A percentile compares a stretch with the other conserved stretches of the same genome.
Conservation (phyloP, 2,888 invertebrate genomes). For the Plutella xylostella region DNA sequence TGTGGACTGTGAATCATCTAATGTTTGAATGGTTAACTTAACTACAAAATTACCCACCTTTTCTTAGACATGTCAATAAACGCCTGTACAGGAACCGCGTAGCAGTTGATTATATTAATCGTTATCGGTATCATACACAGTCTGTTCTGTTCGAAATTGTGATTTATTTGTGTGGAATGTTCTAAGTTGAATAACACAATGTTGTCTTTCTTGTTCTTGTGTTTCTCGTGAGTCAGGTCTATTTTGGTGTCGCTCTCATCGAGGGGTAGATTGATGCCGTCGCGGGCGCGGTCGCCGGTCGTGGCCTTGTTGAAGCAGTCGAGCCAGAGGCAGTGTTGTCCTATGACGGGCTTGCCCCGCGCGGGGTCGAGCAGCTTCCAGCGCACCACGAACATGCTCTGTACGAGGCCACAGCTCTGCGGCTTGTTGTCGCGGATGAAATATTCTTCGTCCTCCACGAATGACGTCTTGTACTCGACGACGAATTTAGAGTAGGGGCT, state of each 20-base stretch:
- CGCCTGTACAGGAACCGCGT: constrained; percentile 67
- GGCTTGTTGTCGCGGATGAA: constrained; percentile 21
- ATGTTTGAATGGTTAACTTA: not conserved
- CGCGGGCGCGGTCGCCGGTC: constrained; percentile 45
- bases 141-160: constrained; percentile 71
- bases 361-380: constrained; percentile 71
- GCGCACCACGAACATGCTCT: constrained; percentile 55
- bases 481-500: constrained; percentile 46
- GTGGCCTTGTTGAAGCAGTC: constrained; percentile 68
- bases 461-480: constrained; percentile 32
- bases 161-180: constrained; percentile 68
- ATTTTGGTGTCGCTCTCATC: constrained; percentile 36
- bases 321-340: constrained; percentile 77
- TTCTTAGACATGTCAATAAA: constrained; percentile 71
- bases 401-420: constrained; percentile 38
- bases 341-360: constrained; percentile 68
- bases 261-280: constrained; percentile 39
- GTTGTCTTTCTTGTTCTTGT: constrained; percentile 51
- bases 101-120: constrained; percentile 76
- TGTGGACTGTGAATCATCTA: too few species aligned
- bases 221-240: constrained; percentile 29
- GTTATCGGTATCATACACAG: constrained; percentile 77
- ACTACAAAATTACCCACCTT: constrained; percentile 8
- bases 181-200: constrained; percentile 69
- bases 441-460: constrained; percentile 32